Evolutionary conservation across 2,888 invertebrate species (phyloP).

Genomic region (Spilarctia lutea): DNA sequence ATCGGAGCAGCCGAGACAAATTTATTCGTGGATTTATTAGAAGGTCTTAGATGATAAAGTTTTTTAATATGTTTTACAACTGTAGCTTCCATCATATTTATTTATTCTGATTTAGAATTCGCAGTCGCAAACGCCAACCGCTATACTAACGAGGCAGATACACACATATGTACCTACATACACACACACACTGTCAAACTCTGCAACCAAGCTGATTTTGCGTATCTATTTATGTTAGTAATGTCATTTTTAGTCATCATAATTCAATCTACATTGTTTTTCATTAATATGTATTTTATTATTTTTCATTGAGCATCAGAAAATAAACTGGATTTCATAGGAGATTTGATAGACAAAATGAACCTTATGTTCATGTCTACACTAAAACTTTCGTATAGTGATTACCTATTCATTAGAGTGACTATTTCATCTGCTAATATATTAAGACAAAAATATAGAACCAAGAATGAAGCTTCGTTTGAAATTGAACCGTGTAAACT

Average conservation of each 20-base stretch:
- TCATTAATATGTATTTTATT: background rate
- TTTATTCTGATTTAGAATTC: no score
- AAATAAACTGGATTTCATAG: constrained; percentile 73
- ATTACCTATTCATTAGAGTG: constrained; percentile 59
- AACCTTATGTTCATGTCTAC: constrained; percentile 76
- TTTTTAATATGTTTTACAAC: no score
- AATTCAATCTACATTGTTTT: background rate
- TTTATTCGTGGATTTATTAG: background rate
- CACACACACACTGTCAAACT: background rate
- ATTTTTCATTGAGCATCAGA: constrained; percentile 54
- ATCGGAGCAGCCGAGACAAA: background rate
- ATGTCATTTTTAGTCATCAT: background rate
- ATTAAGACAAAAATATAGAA: constrained; percentile 13
- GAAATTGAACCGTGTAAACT: constrained; percentile 93
- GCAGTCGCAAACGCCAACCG: no score
- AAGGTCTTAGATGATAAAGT: no score
- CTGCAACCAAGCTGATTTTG: constrained; percentile 7
- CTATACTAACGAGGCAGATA: no score
- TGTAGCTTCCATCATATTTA: no score
- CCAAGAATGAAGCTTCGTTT: constrained; percentile 21
- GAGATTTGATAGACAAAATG: constrained; percentile 71
- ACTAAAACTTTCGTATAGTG: constrained; percentile 67
- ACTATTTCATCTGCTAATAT: constrained; percentile 62
- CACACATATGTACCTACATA: background rate
- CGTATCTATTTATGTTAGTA: background rate